Evolutionary conservation across 2,888 invertebrate species (phyloP), one percentile per base, ranked within the genome.

Genomic region (Geophilus truncorum): DNA sequence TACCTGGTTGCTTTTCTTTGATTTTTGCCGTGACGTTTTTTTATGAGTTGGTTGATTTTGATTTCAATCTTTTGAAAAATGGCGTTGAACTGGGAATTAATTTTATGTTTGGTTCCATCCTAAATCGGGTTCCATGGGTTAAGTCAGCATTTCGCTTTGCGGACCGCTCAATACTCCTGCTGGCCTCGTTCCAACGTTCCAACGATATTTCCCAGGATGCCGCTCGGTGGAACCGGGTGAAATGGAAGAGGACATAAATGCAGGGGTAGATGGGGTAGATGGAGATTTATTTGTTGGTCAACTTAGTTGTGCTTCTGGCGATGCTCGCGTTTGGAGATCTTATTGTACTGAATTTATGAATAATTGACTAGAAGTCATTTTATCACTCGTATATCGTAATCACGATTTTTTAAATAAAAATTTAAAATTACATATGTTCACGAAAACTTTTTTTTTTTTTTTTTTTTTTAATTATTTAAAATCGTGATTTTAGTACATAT

Each of bases 121-220:
- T 62, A 23, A 18, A 62, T n/a, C 23, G 57, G 57, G 57, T 62
- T 62, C 57, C 18, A n/a, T 23, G 57, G 57, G 57, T 5, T 62
- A 4, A 21, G 21, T 62, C 18, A 7, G 23, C 23, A 62, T 62
- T 62, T 62, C 21, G 21, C 23, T 18, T 57, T 36, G 36, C 36
- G 36, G 57, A 1, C 57, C 21, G 57, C 57, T 62, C 57, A 23
- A 62, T 62, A 62, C 57, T 62, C 57, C 57, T 62, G 57, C 57
- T 62, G 57, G 57, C 57, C 57, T 62, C 57, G 57, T 21, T 62
- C 57, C 57, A 62, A n/a, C n/a, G n/a, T n/a, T n/a, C n/a, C n/a
- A 62, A 18, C 18, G 40, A 10, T 21, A 23, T 62, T 62, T 62
- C 57, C 57, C 57, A 18, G 15, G 21, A 62, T 62, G 18, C 57